phyloP scores from a whole-genome alignment of 1,140 invertebrate species.

The Radopholus similis region DNA sequence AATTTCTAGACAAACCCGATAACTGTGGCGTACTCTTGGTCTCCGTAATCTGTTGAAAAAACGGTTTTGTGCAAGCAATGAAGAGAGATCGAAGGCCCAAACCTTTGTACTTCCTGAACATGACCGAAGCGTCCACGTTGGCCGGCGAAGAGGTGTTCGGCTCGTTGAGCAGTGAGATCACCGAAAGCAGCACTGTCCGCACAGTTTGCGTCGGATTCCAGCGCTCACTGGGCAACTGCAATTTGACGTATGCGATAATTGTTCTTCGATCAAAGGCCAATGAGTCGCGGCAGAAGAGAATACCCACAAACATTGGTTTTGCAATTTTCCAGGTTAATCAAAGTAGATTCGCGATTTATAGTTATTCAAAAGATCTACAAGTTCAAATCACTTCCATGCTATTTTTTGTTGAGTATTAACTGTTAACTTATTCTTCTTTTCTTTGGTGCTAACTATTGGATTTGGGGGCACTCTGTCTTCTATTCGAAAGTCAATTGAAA shows the following conservation, averaged over 20 bases:
- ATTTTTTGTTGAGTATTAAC: no score
- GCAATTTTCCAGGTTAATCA: no score
- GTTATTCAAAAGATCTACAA: no score
- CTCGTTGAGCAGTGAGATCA: constrained; percentile 96
- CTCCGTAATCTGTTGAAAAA: constrained; percentile 80
- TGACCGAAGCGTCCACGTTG: constrained; percentile 98
- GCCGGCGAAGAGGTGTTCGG: constrained; percentile 98
- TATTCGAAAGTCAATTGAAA: no score
- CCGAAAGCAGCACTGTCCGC: constrained; percentile 91
- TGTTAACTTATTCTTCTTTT: neutral
- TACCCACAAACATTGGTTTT: no score
- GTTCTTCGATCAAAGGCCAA: neutral
- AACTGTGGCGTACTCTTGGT: constrained; percentile 86
- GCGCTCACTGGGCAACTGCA: constrained; percentile 82
- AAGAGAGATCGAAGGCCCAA: neutral
- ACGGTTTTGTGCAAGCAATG: neutral
- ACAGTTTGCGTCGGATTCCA: constrained; percentile 99
- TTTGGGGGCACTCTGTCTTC: neutral
- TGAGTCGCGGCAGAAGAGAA: no score
- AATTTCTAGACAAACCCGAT: constrained; percentile 16
- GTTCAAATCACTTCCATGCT: no score
- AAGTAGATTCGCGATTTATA: no score
- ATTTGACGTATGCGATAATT: no score
- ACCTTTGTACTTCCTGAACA: constrained; percentile 97
- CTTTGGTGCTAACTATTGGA: neutral